Percentiles rank a stretch among this genome's conserved stretches.
Evolutionary conservation across 2,113 vertebrate species (phyloP).

Genomic region (Cavia aperea): DNA sequence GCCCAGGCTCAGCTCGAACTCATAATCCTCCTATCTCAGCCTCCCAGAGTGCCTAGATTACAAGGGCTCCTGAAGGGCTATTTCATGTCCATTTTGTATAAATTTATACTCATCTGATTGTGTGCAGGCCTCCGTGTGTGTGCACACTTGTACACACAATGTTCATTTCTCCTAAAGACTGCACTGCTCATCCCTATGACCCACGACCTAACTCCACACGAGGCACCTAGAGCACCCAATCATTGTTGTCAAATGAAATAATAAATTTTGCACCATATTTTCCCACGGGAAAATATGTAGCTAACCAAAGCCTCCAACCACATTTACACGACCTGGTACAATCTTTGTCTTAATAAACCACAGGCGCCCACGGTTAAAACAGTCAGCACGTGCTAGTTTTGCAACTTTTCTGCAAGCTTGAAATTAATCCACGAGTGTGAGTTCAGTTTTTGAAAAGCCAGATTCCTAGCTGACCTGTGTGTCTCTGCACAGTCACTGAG

Average conservation of each 20-base stretch:
- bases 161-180: background rate
- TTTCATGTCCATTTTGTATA: background rate
- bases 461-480: background rate
- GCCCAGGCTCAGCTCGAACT: background rate
- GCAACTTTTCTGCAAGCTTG: background rate
- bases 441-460: background rate
- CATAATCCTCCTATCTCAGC: background rate
- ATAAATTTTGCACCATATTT: background rate
- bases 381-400: background rate
- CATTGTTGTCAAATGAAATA: background rate
- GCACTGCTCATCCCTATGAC: background rate
- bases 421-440: background rate
- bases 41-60: background rate
- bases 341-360: background rate
- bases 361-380: background rate
- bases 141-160: fast-evolving
- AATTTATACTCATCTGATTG: background rate
- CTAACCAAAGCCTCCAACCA: background rate
- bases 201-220: fast-evolving
- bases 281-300: background rate
- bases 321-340: background rate
- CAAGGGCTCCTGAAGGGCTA: background rate
- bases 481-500: fast-evolving
- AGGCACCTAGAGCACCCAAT: background rate
- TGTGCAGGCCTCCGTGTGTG: too few relatives aligned